Evolutionary conservation across 2,888 invertebrate species (phyloP).

Genomic region (Desoria tigrina): DNA sequence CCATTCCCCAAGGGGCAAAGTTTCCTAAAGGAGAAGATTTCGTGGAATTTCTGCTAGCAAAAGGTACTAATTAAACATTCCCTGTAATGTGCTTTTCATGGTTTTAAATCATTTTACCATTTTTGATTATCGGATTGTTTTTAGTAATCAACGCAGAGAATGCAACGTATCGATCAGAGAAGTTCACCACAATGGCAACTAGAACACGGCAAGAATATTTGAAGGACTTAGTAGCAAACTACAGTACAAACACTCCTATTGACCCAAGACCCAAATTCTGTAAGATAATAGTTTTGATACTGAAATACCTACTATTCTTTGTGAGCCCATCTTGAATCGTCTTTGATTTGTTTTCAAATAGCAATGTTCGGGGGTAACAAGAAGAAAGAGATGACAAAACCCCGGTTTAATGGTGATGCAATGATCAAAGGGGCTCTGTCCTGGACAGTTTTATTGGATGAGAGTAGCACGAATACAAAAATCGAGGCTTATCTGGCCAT

Average conservation of each 20-base stretch:
- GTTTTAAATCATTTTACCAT: constrained; percentile 7
- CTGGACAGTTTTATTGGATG: constrained; percentile 76
- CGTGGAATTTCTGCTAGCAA: constrained; percentile 90
- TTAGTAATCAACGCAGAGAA: constrained; percentile 92
- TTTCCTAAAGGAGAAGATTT: constrained; percentile 90
- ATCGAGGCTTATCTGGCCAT: constrained; percentile 82
- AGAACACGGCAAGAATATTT: constrained; percentile 92
- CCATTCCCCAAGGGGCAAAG: constrained; percentile 80
- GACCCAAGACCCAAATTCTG: constrained; percentile 86
- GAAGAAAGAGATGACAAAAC: constrained; percentile 75
- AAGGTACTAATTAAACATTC: constrained; percentile 61
- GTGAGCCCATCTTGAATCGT: constrained; percentile 3
- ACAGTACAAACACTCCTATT: constrained; percentile 73
- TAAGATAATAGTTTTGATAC: constrained; percentile 60
- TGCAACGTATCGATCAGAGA: constrained; percentile 92
- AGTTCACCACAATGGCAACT: constrained; percentile 95
- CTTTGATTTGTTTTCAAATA: constrained; percentile 56
- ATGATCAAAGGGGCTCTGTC: constrained; percentile 74
- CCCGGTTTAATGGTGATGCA: constrained; percentile 72
- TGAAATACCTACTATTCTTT: neutral
- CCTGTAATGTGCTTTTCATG: constrained; percentile 10
- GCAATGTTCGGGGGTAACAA: constrained; percentile 72
- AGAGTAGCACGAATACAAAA: constrained; percentile 65
- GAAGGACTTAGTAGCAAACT: constrained; percentile 86
- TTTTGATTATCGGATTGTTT: constrained; percentile 51